Evolutionary conservation across 2,888 invertebrate genomes (phyloP), one percentile per base, ranked within the genome.

Genomic region (Cryptocephalus primarius): DNA sequence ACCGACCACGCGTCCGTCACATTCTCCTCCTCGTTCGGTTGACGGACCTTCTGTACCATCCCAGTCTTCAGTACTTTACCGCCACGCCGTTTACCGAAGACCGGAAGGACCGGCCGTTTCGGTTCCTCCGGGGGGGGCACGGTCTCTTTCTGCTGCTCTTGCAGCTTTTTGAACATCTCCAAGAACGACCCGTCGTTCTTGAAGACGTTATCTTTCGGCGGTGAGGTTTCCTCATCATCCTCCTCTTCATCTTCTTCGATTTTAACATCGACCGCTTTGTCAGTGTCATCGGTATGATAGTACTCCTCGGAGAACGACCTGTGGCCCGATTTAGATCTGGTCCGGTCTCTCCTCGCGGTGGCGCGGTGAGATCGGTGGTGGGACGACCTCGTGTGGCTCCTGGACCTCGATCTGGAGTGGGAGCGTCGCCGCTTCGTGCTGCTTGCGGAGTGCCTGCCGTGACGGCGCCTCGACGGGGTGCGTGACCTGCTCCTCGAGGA

Each of bases 1-100:
- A 90, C 77, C 0, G 91, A 86, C 93, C 93, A 93, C 10, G 92
- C 90, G 70, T 93, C 92, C 64, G 86, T 88, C 0, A 84, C 82
- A 13, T 78, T 75, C 55, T 80, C 80, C 1, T 72, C 75, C 58
- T 82, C 82, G 44, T 76, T 77, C 12, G 73, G 72, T 14, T 78
- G 77, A 65, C 85, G 85, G 41, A 81, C 79, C 66, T 93, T 93
- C 61, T 90, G 88, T 38, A 93, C 92, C 66, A 91, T 75, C 38
- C 92, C 92, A 41, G 91, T 92, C 71, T 91, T 91, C 12, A 93
- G 74, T 42, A 90, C 85, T 64, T 89, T 79, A 11, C 89, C 90
- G 42, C 90, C 90, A 48, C 89, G 78, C 56, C 91, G 77, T 65
- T 91, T 90, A 33, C 90, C 89, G 52, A 90, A 80, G 1, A 74